Base-by-base conservation (phyloP, 2,888 invertebrate species). In the Dyspetes luteomarginatus region DNA sequence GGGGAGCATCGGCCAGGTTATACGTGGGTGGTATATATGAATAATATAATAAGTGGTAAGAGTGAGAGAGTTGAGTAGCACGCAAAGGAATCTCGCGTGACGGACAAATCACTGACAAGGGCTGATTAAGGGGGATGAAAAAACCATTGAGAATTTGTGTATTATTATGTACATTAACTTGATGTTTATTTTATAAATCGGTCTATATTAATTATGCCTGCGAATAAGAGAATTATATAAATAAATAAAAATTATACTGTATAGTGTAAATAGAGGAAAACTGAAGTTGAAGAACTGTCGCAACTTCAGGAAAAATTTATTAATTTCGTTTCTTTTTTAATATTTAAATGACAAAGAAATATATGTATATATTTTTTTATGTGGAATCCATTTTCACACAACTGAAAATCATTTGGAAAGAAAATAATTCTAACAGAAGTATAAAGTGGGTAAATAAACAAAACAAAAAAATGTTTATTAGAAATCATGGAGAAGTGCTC, bases 21-120 rank as follows among this genome's bases (percentile, higher is more conserved):
- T 82, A 83, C 83, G 87, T 87, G 85, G 86, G 84, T 84, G 87
- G 86, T 85, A 85, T 86, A 86, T 83, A 82, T 79, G 83, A 88
- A 88, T 86, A 87, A 86, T 86, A 50, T 9, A 52, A 52, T 58
- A 50, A 12, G 28, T 15, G 2, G 28, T 12, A 36, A 87, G 86
- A 77, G 83, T 84, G 81, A 85, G 84, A 83, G 24, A 19, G 15
- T 0, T 19, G 62, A 64, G 56, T 36, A 7, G 52, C 56, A 36
- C 55, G 48, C 15, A 28, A 68, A 76, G 36, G 68, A 30, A 71
- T 82, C 81, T 89, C 67, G 88, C 89, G 89, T 88, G 89, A 89
- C 88, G 85, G 80, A 72, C 41, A 52, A 52, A 50, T 52, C 41
- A 82, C 82, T 87, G 86, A 86, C 88, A 88, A 86, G 82, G 83